Base-by-base conservation (phyloP, 2,888 invertebrate genomes). In the Hedya salicella region DNA sequence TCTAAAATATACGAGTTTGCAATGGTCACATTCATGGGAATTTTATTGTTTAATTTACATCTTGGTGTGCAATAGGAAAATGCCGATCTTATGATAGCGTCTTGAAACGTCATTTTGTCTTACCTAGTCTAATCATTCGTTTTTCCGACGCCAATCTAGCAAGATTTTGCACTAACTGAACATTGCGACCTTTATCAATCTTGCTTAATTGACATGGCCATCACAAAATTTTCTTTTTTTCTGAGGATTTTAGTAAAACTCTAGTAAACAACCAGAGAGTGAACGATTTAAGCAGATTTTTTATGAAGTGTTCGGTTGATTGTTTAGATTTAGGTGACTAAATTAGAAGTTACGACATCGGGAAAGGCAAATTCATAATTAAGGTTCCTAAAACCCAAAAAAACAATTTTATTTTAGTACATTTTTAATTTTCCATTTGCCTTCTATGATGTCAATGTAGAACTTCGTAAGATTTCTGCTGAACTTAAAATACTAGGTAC, bases 81-180 rank as follows among this genome's bases (percentile, higher is more conserved):
- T 65, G 59, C 52, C 65, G 44, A 39, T 60, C 52, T 69, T 63
- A 66, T 74, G 75, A 78, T 77, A 75, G 32, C 75, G 78, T 81
- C 80, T 78, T 74, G 72, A 70, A 71, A 74, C 78, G 74, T 68
- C 73, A 70, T 75, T 78, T 78, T 79, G 71, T 73, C 69, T 74
- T 50, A 42, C 25, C 54, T 19, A 50, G 52, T 57, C 62, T 40
- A 50, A 52, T 39, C 56, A 44, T 44, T 32, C n/a, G 16, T 39
- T 44, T 17, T 6, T 53, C 16, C 17, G 30, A 49, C 65, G 59
- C 59, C 59, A 60, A 14, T 3, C 50, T 36, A 65, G 64, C 59
- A 30, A 65, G 65, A 46, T 25, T 42, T 48, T 14, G 9, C 36
- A 56, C 11, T 17, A 13, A 32, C 42, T n/a, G 13, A 21, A 21